Evolutionary conservation across 2,888 invertebrate species (phyloP).

Genomic region (Cephus nigrinus): DNA sequence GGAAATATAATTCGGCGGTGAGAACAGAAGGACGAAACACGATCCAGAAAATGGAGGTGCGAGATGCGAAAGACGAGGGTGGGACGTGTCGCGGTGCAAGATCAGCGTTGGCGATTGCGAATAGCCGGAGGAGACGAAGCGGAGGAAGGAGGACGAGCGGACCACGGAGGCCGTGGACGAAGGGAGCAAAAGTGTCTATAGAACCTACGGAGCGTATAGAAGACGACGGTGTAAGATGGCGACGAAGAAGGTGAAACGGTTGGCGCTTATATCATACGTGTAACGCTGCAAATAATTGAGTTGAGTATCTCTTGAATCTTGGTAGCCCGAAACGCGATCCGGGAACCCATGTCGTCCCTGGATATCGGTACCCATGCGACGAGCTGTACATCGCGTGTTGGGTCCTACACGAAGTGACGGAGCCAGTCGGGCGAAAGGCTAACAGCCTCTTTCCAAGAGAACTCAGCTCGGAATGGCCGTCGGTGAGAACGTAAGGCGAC

Average conservation of each 20-base stretch:
- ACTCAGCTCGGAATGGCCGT: conserved; percentile 14
- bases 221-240: neutral
- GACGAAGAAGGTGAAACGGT: conserved; percentile 7
- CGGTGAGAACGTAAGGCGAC: conserved; percentile 9
- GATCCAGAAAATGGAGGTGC: conserved; percentile 22
- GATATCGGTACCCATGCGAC: conserved; percentile 7
- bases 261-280: conserved; percentile 19
- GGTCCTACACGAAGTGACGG: conserved; percentile 16
- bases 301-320: conserved; percentile 23
- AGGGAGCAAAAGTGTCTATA: conserved; percentile 20
- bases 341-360: conserved; percentile 13
- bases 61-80: too few species aligned
- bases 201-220: conserved; percentile 15
- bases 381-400: conserved; percentile 12
- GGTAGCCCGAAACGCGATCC: conserved; percentile 13
- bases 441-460: conserved; percentile 5
- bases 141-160: conserved; percentile 12
- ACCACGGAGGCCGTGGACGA: conserved; percentile 27
- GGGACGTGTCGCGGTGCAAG: too few species aligned
- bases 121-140: conserved; percentile 13
- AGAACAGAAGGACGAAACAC: conserved; percentile 26
- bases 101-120: conserved; percentile 20
- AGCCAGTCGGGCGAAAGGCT: conserved; percentile 19
- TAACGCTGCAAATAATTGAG: conserved; percentile 26
- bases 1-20: too few species aligned